Conservation (phyloP, 1,140 invertebrate genomes). For the Saccostrea glomerata region DNA sequence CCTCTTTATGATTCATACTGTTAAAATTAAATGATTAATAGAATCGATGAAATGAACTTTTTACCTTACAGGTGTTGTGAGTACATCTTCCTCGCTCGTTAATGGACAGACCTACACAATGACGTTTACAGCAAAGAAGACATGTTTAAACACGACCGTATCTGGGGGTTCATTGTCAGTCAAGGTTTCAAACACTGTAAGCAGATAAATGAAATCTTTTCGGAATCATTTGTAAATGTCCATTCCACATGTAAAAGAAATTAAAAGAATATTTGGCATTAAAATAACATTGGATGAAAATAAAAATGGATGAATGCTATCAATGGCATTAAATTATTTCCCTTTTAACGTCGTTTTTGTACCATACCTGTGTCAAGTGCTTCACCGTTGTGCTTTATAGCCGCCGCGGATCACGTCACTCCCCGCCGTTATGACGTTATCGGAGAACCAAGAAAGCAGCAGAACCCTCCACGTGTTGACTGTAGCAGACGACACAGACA, state of each 20-base stretch:
- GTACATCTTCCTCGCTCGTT: neutral
- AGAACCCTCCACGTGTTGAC: constrained; percentile 16
- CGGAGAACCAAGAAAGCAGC: constrained; percentile 9
- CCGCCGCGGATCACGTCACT: constrained; percentile 1
- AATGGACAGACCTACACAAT: neutral
- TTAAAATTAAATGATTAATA: too few relatives aligned
- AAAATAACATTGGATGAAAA: too few relatives aligned
- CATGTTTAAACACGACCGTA: neutral
- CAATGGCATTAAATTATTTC: too few relatives aligned
- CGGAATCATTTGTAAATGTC: neutral
- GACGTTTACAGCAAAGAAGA: constrained; percentile 4
- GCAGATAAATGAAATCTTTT: neutral
- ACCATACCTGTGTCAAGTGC: too few relatives aligned
- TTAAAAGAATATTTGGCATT: neutral
- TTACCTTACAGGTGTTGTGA: neutral
- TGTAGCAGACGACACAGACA: neutral
- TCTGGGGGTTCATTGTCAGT: neutral
- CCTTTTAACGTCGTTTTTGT: too few relatives aligned
- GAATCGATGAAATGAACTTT: neutral
- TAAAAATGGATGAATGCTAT: too few relatives aligned
- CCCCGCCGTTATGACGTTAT: neutral
- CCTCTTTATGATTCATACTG: too few relatives aligned
- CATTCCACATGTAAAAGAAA: neutral
- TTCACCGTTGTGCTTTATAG: neutral
- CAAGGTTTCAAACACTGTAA: constrained; percentile 1